These are phyloP conservation scores for Stegophylla sp. DNA, from an alignment of 2,888 invertebrate genomes.

Conservation along the genomic window DNA sequence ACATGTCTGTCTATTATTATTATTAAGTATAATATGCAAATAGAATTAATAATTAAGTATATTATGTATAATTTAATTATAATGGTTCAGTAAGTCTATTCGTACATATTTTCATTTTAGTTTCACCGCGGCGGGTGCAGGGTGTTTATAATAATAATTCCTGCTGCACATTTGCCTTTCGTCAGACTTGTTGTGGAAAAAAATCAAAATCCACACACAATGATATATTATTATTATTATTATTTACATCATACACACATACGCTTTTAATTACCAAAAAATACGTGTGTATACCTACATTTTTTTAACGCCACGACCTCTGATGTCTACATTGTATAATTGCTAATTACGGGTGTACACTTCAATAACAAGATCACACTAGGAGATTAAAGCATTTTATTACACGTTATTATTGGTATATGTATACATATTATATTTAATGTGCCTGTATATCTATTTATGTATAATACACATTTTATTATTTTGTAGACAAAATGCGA, in stretches of 20 bases:
- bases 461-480: neutral
- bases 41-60: neutral
- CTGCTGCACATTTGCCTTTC: slow-evolving; percentile 9
- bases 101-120: too few species aligned
- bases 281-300: neutral
- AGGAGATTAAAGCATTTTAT: slow-evolving; percentile 1
- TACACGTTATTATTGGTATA: neutral
- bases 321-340: slow-evolving; percentile 39
- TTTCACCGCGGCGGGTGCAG: too few species aligned
- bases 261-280: slow-evolving; percentile 26
- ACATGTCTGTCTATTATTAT: too few species aligned
- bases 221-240: neutral
- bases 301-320: slow-evolving; percentile 1
- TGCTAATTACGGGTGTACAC: slow-evolving; percentile 43
- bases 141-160: slow-evolving; percentile 9
- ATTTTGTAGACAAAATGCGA: slow-evolving; percentile 18
- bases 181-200: slow-evolving; percentile 12
- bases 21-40: neutral
- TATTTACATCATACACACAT: neutral
- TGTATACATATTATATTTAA: neutral
- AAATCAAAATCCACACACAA: neutral
- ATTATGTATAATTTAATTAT: neutral
- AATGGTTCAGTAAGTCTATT: too few species aligned
- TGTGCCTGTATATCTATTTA: too few species aligned
- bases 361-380: slow-evolving; percentile 37